A percentile compares a stretch with the other conserved stretches of the same genome.
Conservation (phyloP, 1,140 invertebrate species). For the Eufriesea mexicana region DNA sequence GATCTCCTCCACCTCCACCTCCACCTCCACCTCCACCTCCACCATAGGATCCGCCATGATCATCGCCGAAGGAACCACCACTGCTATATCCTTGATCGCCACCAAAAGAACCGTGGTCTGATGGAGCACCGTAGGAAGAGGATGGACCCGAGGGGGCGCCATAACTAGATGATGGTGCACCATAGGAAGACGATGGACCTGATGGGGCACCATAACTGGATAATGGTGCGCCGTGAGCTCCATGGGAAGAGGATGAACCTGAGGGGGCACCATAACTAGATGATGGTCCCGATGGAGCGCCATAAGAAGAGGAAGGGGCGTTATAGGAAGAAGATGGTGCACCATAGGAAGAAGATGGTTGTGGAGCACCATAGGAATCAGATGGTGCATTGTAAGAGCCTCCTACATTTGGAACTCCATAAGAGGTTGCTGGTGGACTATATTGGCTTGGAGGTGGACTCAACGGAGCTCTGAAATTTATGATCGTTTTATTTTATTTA, state of each 20-base stretch:
- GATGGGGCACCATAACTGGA: constrained; percentile 29
- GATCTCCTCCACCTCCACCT: background rate
- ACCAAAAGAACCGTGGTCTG: constrained; percentile 10
- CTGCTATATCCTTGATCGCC: constrained; percentile 35
- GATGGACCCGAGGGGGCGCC: constrained; percentile 23
- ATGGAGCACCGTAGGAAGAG: constrained; percentile 32
- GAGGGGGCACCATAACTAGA: constrained; percentile 49
- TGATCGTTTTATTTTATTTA: background rate
- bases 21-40: background rate
- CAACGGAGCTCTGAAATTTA: constrained; percentile 47
- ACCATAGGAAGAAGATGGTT: constrained; percentile 50
- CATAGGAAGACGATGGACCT: constrained; percentile 32
- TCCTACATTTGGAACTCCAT: constrained; percentile 52
- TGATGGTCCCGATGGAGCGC: constrained; percentile 30
- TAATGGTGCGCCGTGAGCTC: constrained; percentile 32
- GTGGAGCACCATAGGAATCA: constrained; percentile 60
- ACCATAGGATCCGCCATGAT: constrained; percentile 10
- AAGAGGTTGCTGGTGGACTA: constrained; percentile 55
- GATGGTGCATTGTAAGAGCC: constrained; percentile 57
- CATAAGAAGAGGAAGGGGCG: constrained; percentile 35
- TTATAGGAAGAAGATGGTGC: constrained; percentile 29
- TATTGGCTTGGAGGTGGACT: constrained; percentile 48
- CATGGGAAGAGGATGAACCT: constrained; percentile 41
- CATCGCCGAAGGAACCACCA: constrained; percentile 11
- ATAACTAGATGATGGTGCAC: constrained; percentile 16